Evolutionary conservation across 2,113 vertebrate species (phyloP).

Genomic region (Mormyrus lacerda): DNA sequence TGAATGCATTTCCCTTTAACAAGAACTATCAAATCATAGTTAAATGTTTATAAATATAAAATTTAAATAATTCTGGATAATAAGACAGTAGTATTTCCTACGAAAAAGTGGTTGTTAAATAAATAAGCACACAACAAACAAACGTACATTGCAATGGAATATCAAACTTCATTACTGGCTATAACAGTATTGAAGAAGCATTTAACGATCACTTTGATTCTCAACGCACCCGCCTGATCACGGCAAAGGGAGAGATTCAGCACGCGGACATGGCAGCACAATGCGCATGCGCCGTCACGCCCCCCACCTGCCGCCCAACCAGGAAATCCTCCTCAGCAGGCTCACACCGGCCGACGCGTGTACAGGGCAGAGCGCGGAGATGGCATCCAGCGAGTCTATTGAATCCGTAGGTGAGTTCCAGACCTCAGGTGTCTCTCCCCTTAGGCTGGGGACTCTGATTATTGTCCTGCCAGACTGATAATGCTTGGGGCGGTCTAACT

Average conservation of each 20-base stretch:
- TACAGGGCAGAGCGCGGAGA: conserved; percentile 20
- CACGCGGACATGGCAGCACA: not conserved
- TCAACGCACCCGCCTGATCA: not conserved
- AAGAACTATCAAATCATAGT: not conserved
- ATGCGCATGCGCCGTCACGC: not conserved
- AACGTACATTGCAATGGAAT: not conserved
- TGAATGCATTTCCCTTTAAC: not conserved
- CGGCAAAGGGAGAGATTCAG: not conserved
- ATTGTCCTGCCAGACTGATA: not conserved
- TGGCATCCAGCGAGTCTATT: conserved; percentile 34
- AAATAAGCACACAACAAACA: not conserved
- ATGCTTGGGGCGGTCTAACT: not conserved
- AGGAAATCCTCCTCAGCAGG: conserved; percentile 47
- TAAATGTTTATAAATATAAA: not conserved
- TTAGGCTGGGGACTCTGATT: not conserved
- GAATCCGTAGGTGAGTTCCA: conserved; percentile 36
- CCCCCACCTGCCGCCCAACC: conserved; percentile 25
- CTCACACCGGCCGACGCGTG: not conserved
- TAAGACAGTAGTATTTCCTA: not conserved
- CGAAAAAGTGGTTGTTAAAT: not conserved
- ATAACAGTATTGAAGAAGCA: not conserved
- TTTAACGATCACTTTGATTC: not conserved
- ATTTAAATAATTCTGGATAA: too few relatives aligned
- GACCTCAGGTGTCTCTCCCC: not conserved
- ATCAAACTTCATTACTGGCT: not conserved